A percentile compares a stretch with the other conserved stretches of the same genome.
Evolutionary conservation across 2,888 invertebrate species (phyloP).

Genomic region (Listrodromus nycthemerus): DNA sequence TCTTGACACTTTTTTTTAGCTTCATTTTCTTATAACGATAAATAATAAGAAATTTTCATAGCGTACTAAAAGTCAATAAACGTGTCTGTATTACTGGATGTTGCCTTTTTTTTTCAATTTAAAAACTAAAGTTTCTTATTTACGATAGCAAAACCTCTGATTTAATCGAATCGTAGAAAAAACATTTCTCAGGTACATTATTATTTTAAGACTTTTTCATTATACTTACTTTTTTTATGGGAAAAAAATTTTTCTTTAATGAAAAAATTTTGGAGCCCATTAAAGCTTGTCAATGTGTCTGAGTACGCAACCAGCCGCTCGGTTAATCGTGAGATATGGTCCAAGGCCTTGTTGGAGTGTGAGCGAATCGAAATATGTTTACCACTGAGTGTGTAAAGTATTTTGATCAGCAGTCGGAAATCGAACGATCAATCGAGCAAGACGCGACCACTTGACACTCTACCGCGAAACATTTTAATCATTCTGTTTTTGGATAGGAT

Average conservation of each 20-base stretch:
- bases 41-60: no score
- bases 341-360: constrained; percentile 34
- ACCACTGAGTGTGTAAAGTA: background rate
- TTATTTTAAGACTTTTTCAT: background rate
- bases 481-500: constrained; percentile 2
- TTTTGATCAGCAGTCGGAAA: constrained; percentile 40
- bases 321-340: constrained; percentile 44
- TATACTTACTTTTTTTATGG: no score
- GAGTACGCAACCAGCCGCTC: constrained; percentile 14
- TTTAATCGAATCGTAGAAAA: background rate
- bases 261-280: background rate
- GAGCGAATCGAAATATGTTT: constrained; percentile 41
- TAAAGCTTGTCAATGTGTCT: background rate
- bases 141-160: background rate
- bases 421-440: constrained; percentile 8
- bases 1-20: background rate
- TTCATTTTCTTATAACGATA: background rate
- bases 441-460: background rate
- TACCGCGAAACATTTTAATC: constrained; percentile 1
- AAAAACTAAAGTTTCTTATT: background rate
- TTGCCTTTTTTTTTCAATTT: background rate
- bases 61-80: no score
- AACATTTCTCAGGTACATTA: background rate
- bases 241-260: background rate
- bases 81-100: constrained; percentile 29